phyloP scores from a whole-genome alignment of 2,888 invertebrate genomes.

The Leptinotarsa tumamoca region DNA sequence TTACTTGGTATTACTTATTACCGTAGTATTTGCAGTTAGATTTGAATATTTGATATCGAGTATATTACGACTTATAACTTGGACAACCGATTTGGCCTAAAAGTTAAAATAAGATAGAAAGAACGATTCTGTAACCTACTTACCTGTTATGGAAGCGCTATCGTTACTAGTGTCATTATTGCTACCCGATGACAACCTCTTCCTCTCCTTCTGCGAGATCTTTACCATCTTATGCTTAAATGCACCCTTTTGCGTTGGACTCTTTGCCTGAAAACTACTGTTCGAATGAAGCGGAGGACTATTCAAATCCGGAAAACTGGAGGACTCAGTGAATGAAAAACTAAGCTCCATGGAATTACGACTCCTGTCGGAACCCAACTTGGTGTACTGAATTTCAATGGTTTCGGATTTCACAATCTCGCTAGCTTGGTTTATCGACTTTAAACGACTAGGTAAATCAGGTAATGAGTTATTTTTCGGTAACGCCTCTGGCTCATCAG shows the following conservation, averaged over 20 bases:
- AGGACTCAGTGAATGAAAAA: slow-evolving; percentile 46
- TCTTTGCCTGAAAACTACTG: slow-evolving; percentile 23
- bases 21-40: too few relatives aligned
- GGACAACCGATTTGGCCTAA: too few relatives aligned
- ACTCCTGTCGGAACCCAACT: slow-evolving; percentile 36
- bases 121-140: neutral
- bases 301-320: slow-evolving; percentile 62
- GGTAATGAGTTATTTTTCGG: slow-evolving; percentile 21
- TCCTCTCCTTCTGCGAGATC: slow-evolving; percentile 75
- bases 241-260: slow-evolving; percentile 54
- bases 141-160: slow-evolving; percentile 37
- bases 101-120: neutral
- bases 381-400: slow-evolving; percentile 49
- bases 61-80: too few relatives aligned
- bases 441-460: slow-evolving; percentile 49
- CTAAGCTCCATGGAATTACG: slow-evolving; percentile 30
- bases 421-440: slow-evolving; percentile 57
- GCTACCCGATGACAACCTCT: slow-evolving; percentile 70
- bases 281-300: slow-evolving; percentile 48
- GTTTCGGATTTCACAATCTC: slow-evolving; percentile 52
- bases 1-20: too few relatives aligned
- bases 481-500: slow-evolving; percentile 44
- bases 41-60: too few relatives aligned
- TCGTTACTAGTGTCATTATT: slow-evolving; percentile 51
- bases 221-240: slow-evolving; percentile 64